These are phyloP conservation scores for Stomatorhinus ivindoensis DNA, from an alignment of 2,113 vertebrate species.

Conservation along the genomic window DNA sequence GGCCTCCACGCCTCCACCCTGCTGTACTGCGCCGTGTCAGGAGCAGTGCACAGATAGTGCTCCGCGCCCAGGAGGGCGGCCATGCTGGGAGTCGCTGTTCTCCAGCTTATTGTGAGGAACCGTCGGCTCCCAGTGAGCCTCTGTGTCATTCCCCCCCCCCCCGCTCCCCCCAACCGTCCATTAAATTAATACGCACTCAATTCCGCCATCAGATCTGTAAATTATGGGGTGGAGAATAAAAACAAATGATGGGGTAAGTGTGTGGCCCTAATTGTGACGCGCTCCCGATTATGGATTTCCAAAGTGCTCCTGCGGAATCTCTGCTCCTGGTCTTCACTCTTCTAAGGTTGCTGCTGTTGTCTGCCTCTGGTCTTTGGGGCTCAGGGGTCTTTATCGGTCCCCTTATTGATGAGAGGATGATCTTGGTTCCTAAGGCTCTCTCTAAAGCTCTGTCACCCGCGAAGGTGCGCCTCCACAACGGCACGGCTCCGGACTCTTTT, in stretches of 20 bases:
- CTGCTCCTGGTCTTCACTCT: neutral
- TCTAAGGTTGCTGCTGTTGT: neutral
- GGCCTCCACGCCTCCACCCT: neutral
- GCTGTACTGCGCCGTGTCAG: neutral
- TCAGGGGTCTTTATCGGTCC: conserved; percentile 34
- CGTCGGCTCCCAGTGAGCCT: neutral
- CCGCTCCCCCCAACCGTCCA: neutral
- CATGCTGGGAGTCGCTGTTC: neutral
- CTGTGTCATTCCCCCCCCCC: neutral
- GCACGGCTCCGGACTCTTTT: neutral
- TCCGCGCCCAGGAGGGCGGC: neutral
- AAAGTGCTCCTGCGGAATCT: neutral
- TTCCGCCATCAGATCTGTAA: conserved; percentile 20
- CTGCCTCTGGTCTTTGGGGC: conserved; percentile 14
- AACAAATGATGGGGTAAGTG: conserved; percentile 1
- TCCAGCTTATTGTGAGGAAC: conserved; percentile 3
- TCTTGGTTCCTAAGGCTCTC: conserved; percentile 35
- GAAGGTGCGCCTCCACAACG: neutral
- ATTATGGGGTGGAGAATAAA: conserved; percentile 11
- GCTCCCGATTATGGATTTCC: conserved; percentile 26
- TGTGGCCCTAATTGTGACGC: conserved; percentile 8
- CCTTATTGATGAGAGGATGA: conserved; percentile 48
- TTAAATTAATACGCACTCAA: conserved; percentile 19
- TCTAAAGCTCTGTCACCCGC: conserved; percentile 29
- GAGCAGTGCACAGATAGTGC: neutral